These are phyloP conservation scores for Cyrtodaria siliqua DNA, from an alignment of 2,888 invertebrate species.

Conservation along the genomic window DNA sequence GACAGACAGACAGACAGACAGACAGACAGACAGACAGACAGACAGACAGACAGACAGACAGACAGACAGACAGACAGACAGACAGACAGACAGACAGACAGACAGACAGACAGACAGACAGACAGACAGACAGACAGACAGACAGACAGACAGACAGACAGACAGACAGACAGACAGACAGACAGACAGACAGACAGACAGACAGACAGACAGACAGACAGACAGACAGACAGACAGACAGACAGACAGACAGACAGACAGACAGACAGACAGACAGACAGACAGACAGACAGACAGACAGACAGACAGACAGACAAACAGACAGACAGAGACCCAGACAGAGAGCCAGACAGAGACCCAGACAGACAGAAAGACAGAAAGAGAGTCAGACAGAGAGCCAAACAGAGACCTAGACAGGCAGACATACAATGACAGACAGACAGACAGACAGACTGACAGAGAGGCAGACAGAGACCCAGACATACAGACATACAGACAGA, in stretches of 20 bases:
- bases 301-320: constrained; percentile 17
- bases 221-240: constrained; percentile 17
- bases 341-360: too few relatives aligned
- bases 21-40: constrained; percentile 17
- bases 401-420: too few relatives aligned
- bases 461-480: too few relatives aligned
- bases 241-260: constrained; percentile 17
- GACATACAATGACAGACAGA: too few relatives aligned
- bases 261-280: constrained; percentile 17
- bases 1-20: constrained; percentile 17
- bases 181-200: constrained; percentile 17
- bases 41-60: constrained; percentile 17
- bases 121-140: constrained; percentile 17
- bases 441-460: too few relatives aligned
- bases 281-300: constrained; percentile 17
- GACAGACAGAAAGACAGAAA: too few relatives aligned
- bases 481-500: too few relatives aligned
- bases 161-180: constrained; percentile 17
- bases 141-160: constrained; percentile 17
- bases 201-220: constrained; percentile 17
- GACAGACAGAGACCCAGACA: too few relatives aligned
- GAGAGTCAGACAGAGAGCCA: too few relatives aligned
- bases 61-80: constrained; percentile 17
- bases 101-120: constrained; percentile 17
- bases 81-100: constrained; percentile 17